These are phyloP conservation scores for Mobula birostris DNA, from an alignment of 2,113 vertebrate genomes.

Conservation along the genomic window DNA sequence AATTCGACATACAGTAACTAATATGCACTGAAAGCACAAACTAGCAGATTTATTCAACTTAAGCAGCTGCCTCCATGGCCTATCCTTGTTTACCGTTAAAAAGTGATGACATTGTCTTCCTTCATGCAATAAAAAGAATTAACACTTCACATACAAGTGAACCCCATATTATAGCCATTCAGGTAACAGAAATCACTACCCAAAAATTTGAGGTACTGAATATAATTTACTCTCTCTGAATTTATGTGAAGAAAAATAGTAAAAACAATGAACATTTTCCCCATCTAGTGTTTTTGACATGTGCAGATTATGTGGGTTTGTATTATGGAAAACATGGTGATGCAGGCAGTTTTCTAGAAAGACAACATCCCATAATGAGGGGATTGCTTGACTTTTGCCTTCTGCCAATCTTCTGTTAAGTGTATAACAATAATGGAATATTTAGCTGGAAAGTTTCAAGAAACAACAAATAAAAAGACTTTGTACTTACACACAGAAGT, in stretches of 20 bases:
- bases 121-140: background rate
- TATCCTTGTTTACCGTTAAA: background rate
- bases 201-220: too few species aligned
- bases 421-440: too few species aligned
- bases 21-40: background rate
- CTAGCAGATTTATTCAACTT: background rate
- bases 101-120: background rate
- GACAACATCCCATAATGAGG: too few species aligned
- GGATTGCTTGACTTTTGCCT: background rate
- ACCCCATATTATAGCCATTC: background rate
- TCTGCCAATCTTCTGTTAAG: background rate
- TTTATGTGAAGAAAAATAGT: too few species aligned
- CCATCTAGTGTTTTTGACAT: too few species aligned
- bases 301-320: too few species aligned
- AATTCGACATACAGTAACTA: background rate
- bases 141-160: background rate
- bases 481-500: conserved; percentile 94
- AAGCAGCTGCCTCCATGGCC: background rate
- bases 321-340: too few species aligned
- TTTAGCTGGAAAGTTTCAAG: background rate
- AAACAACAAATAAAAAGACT: background rate
- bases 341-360: too few species aligned
- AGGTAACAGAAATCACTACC: too few species aligned
- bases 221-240: too few species aligned
- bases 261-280: too few species aligned